A percentile compares a stretch with the other conserved stretches of the same genome.
Conservation (phyloP, 2,888 invertebrate species). For the Tetheella fluctuosa region DNA sequence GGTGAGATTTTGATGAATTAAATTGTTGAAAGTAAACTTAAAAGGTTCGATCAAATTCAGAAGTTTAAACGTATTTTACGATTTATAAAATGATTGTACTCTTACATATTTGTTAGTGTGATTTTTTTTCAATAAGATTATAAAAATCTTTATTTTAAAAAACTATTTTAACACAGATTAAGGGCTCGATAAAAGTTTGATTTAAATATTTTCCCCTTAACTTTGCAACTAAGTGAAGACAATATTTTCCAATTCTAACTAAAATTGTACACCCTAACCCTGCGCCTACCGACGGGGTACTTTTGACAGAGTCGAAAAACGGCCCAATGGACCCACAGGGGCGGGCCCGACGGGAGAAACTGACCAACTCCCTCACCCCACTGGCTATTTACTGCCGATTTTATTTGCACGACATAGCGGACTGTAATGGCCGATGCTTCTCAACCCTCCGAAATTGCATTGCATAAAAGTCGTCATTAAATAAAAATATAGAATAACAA, state of each 20-base stretch:
- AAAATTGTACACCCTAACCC: slow-evolving; percentile 25
- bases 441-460: not conserved
- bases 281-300: slow-evolving; percentile 29
- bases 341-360: slow-evolving; percentile 61
- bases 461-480: not conserved
- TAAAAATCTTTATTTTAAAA: no score
- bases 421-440: slow-evolving; percentile 22
- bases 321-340: slow-evolving; percentile 40
- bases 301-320: slow-evolving; percentile 37
- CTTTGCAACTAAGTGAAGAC: not conserved
- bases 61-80: no score
- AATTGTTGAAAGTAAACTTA: not conserved
- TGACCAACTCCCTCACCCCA: slow-evolving; percentile 71
- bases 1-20: not conserved
- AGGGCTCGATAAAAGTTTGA: not conserved
- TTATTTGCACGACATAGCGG: slow-evolving; percentile 73
- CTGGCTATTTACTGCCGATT: slow-evolving; percentile 68
- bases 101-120: no score
- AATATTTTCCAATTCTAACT: not conserved
- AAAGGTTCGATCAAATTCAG: no score
- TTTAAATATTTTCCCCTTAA: not conserved
- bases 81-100: no score
- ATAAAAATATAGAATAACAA: not conserved
- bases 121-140: no score
- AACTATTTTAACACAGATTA: no score